phyloP scores from a whole-genome alignment of 2,113 vertebrate genomes.

The Thermophis baileyi region DNA sequence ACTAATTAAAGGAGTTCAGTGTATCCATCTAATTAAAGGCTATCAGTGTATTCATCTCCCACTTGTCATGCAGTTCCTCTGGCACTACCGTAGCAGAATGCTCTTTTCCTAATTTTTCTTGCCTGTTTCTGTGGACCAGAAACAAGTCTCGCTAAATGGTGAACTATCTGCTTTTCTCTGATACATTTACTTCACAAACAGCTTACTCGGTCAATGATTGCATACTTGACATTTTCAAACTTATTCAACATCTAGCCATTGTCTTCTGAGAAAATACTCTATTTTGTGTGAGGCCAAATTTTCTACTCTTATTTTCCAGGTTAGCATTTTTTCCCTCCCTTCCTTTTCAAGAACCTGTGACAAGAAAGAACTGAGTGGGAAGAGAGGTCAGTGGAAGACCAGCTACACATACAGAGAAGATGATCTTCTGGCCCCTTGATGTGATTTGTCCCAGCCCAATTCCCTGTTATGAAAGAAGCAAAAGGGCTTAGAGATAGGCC shows the following conservation, averaged over 20 bases:
- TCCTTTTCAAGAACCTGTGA: not conserved
- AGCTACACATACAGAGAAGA: not conserved
- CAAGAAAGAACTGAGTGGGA: not conserved
- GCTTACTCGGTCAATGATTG: not conserved
- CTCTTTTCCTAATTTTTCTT: not conserved
- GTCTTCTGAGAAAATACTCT: not conserved
- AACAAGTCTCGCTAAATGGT: not conserved
- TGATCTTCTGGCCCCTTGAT: not conserved
- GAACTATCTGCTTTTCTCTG: not conserved
- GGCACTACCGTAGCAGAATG: not conserved
- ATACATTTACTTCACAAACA: not conserved
- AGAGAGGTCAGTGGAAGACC: not conserved
- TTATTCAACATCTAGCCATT: not conserved
- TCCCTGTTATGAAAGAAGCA: not conserved
- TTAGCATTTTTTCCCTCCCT: not conserved
- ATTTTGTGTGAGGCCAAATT: not conserved
- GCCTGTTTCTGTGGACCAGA: not conserved
- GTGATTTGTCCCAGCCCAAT: not conserved
- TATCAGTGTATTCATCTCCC: not conserved
- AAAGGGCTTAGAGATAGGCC: not conserved
- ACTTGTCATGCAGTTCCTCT: not conserved
- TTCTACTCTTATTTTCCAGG: not conserved
- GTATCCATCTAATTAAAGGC: not conserved
- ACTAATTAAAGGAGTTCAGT: not conserved
- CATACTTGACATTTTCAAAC: not conserved